Base-by-base conservation (phyloP, 23 tunicate genomes). In the Trididemnum clinides region DNA sequence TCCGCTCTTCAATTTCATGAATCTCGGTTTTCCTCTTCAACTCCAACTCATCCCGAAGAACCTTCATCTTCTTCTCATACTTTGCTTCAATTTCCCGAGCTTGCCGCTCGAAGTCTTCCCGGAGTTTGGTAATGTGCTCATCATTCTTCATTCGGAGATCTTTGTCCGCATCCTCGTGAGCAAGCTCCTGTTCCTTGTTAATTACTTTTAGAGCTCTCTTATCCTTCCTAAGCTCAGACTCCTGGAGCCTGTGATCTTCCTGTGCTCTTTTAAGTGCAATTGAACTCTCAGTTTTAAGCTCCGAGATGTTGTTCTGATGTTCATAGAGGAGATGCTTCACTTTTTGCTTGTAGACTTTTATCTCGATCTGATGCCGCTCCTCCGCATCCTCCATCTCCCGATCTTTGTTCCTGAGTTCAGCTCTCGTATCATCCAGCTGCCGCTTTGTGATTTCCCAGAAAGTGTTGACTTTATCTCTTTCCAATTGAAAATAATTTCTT, bases 361-460 rank as follows among this genome's bases (percentile, higher is more conserved):
- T 96, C 64, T 96, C 99, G 32, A 96, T 91, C 78, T 96, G 99
- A 87, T 96, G 99, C 66, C 99, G 65, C 57, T 96, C 99, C 49
- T 96, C 99, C 1, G 99, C 97, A 79, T 96, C 99, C 36, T 96
- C 99, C 99, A 96, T 96, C 82, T 96, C 99, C 1, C 99, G 93
- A 88, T 96, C 99, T 73, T 96, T 96, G 77, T 96, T 96, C 2
- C 99, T 66, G 0, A 96, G 64, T 81, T 96, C 99, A 33, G 99
- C 99, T 83, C 89, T 88, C 44, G 89, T 91, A 39, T 96, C 99
- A 64, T 96, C 99, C 28, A 96, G 77, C 44, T 96, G 99, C 34
- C 96, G 95, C 72, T 91, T 91, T 1, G 99, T 96, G 81, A 96
- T 96, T 65, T 96, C 99, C 99, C 99, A 96, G 72, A 96, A 96